Conservation (phyloP, 2,888 invertebrate species). For the Thymelicus sylvestris region DNA sequence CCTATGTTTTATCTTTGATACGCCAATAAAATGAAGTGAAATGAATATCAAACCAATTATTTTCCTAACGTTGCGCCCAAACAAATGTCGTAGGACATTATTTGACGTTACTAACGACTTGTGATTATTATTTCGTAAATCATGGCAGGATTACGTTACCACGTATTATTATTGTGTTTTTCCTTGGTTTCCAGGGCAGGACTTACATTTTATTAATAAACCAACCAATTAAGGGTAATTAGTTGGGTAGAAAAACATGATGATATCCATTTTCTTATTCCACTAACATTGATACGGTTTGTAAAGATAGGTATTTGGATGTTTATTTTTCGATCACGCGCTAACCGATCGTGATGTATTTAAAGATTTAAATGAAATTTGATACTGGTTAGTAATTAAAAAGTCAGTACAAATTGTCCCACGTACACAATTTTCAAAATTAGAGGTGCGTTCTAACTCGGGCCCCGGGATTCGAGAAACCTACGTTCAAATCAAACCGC, state of each 20-base stretch:
- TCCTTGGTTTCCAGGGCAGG: not conserved
- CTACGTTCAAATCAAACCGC: no score
- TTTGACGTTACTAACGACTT: conserved; percentile 6
- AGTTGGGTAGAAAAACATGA: not conserved
- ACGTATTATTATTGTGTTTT: not conserved
- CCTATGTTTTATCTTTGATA: not conserved
- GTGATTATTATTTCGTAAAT: conserved; percentile 4
- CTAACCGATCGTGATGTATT: no score
- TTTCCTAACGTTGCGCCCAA: not conserved
- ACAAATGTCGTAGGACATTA: conserved; percentile 1
- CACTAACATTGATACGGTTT: no score
- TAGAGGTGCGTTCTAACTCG: no score
- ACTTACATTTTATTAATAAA: not conserved
- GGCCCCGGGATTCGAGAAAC: no score
- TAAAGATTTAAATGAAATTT: no score
- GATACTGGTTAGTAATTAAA: no score
- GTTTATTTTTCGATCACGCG: no score
- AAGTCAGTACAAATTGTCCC: no score
- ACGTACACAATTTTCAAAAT: no score
- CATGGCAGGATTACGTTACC: not conserved
- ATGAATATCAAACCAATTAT: not conserved
- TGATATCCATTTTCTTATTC: no score
- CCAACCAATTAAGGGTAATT: not conserved
- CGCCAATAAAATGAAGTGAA: not conserved
- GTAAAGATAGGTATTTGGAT: no score